Evolutionary conservation across 1,140 invertebrate species (phyloP), one percentile per base, ranked within the genome.

Genomic region (Trichonephila inaurata): DNA sequence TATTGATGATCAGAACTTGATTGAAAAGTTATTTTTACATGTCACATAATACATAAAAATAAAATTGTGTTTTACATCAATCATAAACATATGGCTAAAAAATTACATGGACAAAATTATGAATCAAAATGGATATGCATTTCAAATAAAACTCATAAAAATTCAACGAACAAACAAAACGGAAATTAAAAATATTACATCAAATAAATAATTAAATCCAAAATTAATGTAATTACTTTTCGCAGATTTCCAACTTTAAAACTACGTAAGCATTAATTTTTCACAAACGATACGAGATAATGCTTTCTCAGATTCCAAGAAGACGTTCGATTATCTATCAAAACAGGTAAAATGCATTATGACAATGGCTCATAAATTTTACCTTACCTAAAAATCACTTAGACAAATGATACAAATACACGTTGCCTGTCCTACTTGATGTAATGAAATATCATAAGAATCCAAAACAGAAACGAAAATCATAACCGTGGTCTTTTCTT

Each of bases 371-470:
- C 33, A 10, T 28, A 81, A 81, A 81, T 85, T 85, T 24, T 60
- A 60, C 12, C 12, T 85, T 60, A 85, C 83, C 83, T 60, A 85
- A 85, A 40, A 85, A 60, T 60, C n/a, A 14, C 58, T 85, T 24
- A 58, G 83, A 85, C 88, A 89, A 89, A 89, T 89, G 19, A 89
- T 62, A 89, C 66, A 28, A n/a, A 77, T 89, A 89, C 88, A 89
- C 88, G 88, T 89, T 89, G 88, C 88, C 24, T 89, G 62, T 72
- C 40, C 62, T 24, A 66, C 88, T 72, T 51, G 72, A 77, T 6
- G 2, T 77, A 77, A 77, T 77, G 33, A 77, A 77, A 77, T 40
- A 77, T 40, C 1, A 18, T 18, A 40, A 77, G 28, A 40, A 19
- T 18, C 18, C 24, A 28, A 77, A 77, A 77, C 72, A 77, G 72